Percentiles rank a stretch among this genome's conserved stretches.
phyloP scores from a whole-genome alignment of 2,888 invertebrate species.

The Pseudococcus jackbeardsleyi region DNA sequence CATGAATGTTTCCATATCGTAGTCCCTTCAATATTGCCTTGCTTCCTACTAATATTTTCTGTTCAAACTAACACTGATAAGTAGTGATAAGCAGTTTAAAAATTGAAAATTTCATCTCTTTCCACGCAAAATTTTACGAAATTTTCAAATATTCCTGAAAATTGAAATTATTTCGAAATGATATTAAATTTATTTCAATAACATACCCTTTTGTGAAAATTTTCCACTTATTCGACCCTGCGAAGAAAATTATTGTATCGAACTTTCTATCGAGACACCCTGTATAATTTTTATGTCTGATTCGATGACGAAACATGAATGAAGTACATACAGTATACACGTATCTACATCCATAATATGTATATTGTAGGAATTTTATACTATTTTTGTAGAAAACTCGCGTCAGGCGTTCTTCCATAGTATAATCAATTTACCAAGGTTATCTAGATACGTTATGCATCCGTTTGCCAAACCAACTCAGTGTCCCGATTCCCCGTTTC shows the following conservation, averaged over 20 bases:
- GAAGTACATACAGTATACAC: not conserved
- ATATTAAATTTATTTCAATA: no score
- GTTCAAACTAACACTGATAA: no score
- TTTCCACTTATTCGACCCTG: no score
- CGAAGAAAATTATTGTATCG: not conserved
- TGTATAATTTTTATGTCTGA: not conserved
- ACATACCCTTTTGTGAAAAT: no score
- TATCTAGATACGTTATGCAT: constrained; percentile 48
- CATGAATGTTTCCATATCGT: no score
- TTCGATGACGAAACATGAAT: not conserved
- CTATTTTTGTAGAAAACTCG: constrained; percentile 17
- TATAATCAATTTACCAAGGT: constrained; percentile 45
- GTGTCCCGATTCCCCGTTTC: not conserved
- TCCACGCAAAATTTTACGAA: no score
- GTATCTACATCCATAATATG: not conserved
- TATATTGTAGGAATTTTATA: not conserved
- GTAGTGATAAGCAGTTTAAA: no score
- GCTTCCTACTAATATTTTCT: not conserved
- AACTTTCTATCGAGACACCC: not conserved
- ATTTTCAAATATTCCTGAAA: no score
- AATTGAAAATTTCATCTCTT: no score
- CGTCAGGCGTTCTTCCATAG: constrained; percentile 5
- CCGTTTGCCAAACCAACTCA: constrained; percentile 27
- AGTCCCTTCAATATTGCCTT: not conserved
- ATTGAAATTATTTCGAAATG: no score